Percentiles rank a stretch among this genome's conserved stretches.
These are phyloP conservation scores for Sepioteuthis lessoniana DNA, from an alignment of 2,888 invertebrate genomes.

Conservation along the genomic window DNA sequence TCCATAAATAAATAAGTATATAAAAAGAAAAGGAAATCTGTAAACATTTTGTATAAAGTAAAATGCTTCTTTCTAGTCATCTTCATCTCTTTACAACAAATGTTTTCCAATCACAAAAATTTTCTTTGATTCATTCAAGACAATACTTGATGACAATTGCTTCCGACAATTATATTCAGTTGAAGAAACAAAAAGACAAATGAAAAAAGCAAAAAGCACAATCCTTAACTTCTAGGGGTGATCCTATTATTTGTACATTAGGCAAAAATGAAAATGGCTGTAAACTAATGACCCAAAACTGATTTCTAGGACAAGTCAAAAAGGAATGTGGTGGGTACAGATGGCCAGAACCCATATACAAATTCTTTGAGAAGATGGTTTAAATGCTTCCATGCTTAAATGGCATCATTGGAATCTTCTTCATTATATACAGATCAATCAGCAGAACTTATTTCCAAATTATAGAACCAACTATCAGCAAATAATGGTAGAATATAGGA, in stretches of 20 bases:
- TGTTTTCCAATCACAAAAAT: background rate
- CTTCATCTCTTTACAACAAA: background rate
- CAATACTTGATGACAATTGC: background rate
- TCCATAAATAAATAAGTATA: no score
- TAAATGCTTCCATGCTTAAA: background rate
- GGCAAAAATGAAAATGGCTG: background rate
- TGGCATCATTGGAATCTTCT: background rate
- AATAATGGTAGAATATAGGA: background rate
- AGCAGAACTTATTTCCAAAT: background rate
- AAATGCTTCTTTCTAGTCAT: no score
- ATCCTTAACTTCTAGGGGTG: background rate
- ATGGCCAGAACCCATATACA: background rate
- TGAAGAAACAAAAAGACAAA: background rate
- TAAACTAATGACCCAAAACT: conserved; percentile 20
- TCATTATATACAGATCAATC: conserved; percentile 9
- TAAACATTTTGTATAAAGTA: background rate
- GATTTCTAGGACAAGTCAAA: background rate
- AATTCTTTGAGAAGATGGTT: background rate
- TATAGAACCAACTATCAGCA: background rate
- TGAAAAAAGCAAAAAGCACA: background rate
- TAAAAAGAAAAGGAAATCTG: no score
- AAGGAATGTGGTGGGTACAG: background rate
- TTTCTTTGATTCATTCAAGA: conserved; percentile 20
- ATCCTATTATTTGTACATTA: conserved; percentile 14
- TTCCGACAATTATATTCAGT: background rate